These are phyloP conservation scores for Oceanodroma tethys DNA, from an alignment of 2,113 vertebrate genomes.

Conservation along the genomic window DNA sequence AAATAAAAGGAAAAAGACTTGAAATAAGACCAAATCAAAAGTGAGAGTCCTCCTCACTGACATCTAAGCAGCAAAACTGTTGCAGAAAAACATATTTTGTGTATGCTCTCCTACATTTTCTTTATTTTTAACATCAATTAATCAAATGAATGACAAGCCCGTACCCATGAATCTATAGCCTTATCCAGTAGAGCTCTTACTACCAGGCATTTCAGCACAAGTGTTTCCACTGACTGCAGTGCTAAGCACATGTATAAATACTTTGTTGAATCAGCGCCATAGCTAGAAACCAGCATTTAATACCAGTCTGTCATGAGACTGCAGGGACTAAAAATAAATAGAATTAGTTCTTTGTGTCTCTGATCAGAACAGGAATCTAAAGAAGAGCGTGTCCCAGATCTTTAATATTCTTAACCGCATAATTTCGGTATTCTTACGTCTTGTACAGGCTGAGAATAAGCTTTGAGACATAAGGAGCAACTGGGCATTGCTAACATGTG, in stretches of 20 bases:
- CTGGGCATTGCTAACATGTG: not conserved
- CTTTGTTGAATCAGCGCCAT: not conserved
- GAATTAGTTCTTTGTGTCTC: not conserved
- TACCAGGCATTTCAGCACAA: not conserved
- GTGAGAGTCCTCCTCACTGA: not conserved
- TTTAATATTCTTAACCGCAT: not conserved
- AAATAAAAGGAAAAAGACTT: not conserved
- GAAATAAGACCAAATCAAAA: not conserved
- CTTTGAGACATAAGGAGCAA: not conserved
- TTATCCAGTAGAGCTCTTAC: not conserved
- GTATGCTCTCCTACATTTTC: not conserved
- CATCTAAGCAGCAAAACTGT: not conserved
- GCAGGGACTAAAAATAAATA: not conserved
- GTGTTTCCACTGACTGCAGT: not conserved
- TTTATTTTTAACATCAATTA: not conserved
- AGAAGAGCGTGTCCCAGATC: not conserved
- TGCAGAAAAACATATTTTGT: not conserved
- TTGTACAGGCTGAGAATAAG: not conserved
- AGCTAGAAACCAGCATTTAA: not conserved
- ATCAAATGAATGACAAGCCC: not conserved
- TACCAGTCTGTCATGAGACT: not conserved
- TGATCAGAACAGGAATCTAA: not conserved
- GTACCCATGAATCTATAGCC: not conserved
- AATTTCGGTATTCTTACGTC: not conserved
- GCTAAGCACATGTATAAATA: not conserved